Base-by-base conservation (phyloP, 1,140 invertebrate genomes). In the Nasonia longicornis region DNA sequence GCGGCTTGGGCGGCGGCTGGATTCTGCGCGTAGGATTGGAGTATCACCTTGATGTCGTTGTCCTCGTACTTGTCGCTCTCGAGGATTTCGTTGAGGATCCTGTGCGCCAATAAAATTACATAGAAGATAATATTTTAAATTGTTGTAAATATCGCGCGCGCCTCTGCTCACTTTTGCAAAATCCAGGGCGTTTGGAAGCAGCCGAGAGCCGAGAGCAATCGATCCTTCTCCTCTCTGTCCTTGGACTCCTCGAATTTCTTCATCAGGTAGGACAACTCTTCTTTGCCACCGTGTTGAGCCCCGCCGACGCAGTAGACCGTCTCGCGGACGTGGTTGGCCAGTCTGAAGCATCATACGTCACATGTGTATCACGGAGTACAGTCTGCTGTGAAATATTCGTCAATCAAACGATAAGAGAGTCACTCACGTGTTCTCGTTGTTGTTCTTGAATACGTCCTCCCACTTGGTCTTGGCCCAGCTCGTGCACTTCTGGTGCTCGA, bases 261-360 rank as follows among this genome's bases (percentile, higher is more conserved):
- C 35, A 84, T 82, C 22, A 90, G 81, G 66, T 88, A 90, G 38
- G 87, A 82, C 87, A 89, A 89, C 52, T 88, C 89, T 14, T 86
- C 84, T 77, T 86, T 84, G 38, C 86, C 86, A 7, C 88, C 89
- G 35, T 87, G 83, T 69, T 85, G 84, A 1, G 90, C 88, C 2
- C 89, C 85, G 10, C 89, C 85, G 10, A 86, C 85, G 38, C 90
- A 91, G 26, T 90, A 89, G 35, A 90, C 79, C n/a, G 86, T 85
- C 38, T 86, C 84, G 3, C 87, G 88, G 20, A 89, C 76, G 72
- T 90, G 87, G 8, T 85, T 76, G 4, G 86, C 85, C 12, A 91
- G 76, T 2, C 90, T 91, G 82, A 67, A 86, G 83, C 52, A 52
- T 14, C 35, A 85, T 26, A 72, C 69, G 16, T 38, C 8, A 79